These are phyloP conservation scores for Varroa destructor DNA, from an alignment of 1,140 invertebrate genomes.

Conservation along the genomic window DNA sequence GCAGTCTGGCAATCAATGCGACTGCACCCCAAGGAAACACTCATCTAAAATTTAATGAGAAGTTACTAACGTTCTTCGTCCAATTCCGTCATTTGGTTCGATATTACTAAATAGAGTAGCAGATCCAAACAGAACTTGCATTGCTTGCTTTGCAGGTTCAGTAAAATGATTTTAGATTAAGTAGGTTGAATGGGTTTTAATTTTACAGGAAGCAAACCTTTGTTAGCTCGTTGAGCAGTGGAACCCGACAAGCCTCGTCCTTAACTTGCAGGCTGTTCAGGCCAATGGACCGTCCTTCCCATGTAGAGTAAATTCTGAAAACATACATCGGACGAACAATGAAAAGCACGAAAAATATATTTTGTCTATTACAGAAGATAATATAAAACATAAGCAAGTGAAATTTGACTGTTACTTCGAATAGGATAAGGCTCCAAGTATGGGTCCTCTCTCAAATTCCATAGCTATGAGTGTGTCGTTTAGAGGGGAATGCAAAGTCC, in stretches of 20 bases:
- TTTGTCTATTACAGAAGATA: background rate
- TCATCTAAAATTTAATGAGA: background rate
- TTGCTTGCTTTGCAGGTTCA: background rate
- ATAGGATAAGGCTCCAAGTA: conserved; percentile 3
- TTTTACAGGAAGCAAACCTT: background rate
- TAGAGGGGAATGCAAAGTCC: background rate
- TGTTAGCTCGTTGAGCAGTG: background rate
- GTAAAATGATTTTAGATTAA: too few relatives aligned
- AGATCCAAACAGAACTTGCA: background rate
- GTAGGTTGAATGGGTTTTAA: too few relatives aligned
- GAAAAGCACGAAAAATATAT: background rate
- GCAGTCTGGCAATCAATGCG: background rate
- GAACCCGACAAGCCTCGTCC: background rate
- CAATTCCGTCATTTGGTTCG: background rate
- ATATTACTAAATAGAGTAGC: background rate
- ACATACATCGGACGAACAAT: background rate
- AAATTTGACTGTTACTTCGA: background rate
- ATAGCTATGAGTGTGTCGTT: background rate
- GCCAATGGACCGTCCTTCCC: conserved; percentile 7
- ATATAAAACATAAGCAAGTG: background rate
- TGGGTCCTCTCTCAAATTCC: background rate
- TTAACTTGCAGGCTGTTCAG: background rate
- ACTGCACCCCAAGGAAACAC: background rate
- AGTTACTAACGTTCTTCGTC: background rate
- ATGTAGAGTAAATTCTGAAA: conserved; percentile 17